phyloP scores from a whole-genome alignment of 2,797 vertebrate genomes.

The Syngnathus acus region DNA sequence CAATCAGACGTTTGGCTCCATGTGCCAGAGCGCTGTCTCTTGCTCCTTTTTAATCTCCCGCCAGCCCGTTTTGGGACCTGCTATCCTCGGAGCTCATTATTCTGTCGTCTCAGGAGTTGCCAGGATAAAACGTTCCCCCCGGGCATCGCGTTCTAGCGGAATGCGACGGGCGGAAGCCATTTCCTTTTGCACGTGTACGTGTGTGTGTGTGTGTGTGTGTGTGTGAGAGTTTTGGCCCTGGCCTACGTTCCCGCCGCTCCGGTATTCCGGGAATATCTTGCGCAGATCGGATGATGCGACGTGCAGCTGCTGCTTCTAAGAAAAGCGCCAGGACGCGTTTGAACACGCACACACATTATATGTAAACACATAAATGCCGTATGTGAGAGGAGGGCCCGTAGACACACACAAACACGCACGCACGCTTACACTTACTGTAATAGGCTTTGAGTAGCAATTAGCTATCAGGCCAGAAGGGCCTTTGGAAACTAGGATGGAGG shows the following conservation, averaged over 20 bases:
- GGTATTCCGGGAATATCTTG: constrained; percentile 65
- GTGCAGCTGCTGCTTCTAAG: constrained; percentile 73
- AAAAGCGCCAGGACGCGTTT: constrained; percentile 54
- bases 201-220: constrained; percentile 4
- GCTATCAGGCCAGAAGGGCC: constrained; percentile 24
- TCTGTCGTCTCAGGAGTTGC: constrained; percentile 51
- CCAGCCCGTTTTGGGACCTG: constrained; percentile 49
- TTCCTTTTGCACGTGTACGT: constrained; percentile 31
- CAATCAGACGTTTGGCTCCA: too few relatives aligned
- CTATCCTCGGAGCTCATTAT: constrained; percentile 53
- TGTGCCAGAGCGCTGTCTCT: background rate
- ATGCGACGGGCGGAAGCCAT: constrained; percentile 50
- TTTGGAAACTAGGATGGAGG: constrained; percentile 25
- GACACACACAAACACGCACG: constrained; percentile 7
- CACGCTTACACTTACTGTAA: constrained; percentile 31
- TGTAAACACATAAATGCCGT: constrained; percentile 22
- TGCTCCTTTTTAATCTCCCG: constrained; percentile 39
- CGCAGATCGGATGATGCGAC: constrained; percentile 55
- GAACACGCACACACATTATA: constrained; percentile 15
- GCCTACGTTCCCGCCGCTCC: constrained; percentile 39
- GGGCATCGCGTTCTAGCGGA: constrained; percentile 39
- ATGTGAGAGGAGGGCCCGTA: constrained; percentile 12
- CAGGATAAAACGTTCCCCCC: constrained; percentile 51
- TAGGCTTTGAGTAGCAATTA: constrained; percentile 36
- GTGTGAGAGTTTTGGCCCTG: constrained; percentile 27